phyloP scores from a whole-genome alignment of 2,888 invertebrate species.

The Habroteleia sp. region DNA sequence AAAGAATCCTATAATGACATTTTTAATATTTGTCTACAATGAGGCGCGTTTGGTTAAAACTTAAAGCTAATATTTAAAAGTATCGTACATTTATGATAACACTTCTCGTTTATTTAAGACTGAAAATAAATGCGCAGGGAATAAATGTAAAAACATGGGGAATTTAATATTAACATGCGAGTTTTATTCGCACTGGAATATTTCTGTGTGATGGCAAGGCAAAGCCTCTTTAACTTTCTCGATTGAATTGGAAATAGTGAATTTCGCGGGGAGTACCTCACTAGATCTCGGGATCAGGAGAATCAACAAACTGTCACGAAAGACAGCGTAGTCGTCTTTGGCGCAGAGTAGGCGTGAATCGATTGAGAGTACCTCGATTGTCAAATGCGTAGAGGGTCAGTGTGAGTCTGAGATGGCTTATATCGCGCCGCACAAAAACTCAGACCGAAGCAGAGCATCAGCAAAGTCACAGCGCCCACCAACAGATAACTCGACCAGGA shows the following conservation, averaged over 20 bases:
- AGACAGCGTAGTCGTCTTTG: slow-evolving; percentile 74
- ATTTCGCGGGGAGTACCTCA: slow-evolving; percentile 40
- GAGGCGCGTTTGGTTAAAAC: too few relatives aligned
- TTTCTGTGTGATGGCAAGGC: slow-evolving; percentile 41
- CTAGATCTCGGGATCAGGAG: slow-evolving; percentile 49
- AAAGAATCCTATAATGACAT: too few relatives aligned
- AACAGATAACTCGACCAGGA: slow-evolving; percentile 84
- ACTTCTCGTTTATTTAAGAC: too few relatives aligned
- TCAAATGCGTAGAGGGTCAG: slow-evolving; percentile 77
- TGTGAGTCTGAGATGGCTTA: slow-evolving; percentile 79
- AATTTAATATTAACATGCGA: too few relatives aligned
- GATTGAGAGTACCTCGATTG: slow-evolving; percentile 77
- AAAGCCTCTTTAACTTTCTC: slow-evolving; percentile 41
- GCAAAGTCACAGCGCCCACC: slow-evolving; percentile 82
- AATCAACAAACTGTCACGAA: slow-evolving; percentile 78
- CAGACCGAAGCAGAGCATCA: slow-evolving; percentile 83
- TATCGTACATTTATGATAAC: too few relatives aligned
- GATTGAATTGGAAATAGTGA: slow-evolving; percentile 34
- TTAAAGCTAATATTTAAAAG: too few relatives aligned
- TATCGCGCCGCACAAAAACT: slow-evolving; percentile 84
- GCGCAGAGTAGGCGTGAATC: slow-evolving; percentile 76
- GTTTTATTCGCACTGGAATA: slow-evolving; percentile 30
- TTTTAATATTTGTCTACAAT: too few relatives aligned
- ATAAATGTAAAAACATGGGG: too few relatives aligned
- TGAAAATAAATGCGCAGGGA: too few relatives aligned